phyloP scores from a whole-genome alignment of 2,888 invertebrate genomes.

The Drosophila cyrtoloma region DNA sequence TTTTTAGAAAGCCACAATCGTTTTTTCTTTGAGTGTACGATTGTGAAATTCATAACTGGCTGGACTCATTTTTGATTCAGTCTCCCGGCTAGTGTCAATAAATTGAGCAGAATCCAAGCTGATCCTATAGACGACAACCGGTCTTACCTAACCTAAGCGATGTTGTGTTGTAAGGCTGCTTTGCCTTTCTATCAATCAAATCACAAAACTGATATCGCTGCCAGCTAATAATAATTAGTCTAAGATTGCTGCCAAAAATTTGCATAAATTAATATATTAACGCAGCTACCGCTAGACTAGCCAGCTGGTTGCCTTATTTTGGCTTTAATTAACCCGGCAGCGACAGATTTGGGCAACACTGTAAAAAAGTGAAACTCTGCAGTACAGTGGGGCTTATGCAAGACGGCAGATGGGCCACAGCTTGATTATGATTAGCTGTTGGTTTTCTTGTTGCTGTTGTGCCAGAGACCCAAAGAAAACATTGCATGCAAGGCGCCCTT shows the following conservation, averaged over 20 bases:
- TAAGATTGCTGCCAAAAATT: slow-evolving; percentile 51
- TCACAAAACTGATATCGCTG: slow-evolving; percentile 21
- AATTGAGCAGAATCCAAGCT: background rate
- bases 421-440: slow-evolving; percentile 65
- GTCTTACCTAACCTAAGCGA: background rate
- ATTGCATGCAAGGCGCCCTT: slow-evolving; percentile 67
- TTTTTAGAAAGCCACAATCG: background rate
- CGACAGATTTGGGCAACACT: slow-evolving; percentile 40
- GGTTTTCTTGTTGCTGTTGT: slow-evolving; percentile 35
- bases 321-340: slow-evolving; percentile 73
- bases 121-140: background rate
- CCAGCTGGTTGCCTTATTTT: background rate
- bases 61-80: background rate
- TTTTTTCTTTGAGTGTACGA: background rate
- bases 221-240: slow-evolving; percentile 55
- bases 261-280: slow-evolving; percentile 63
- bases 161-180: background rate
- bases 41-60: background rate
- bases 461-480: slow-evolving; percentile 71
- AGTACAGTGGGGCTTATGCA: slow-evolving; percentile 60
- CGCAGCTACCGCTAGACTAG: slow-evolving; percentile 45
- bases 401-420: slow-evolving; percentile 71
- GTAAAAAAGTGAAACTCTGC: slow-evolving; percentile 68
- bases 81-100: background rate
- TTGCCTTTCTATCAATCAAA: slow-evolving; percentile 57